Conservation (phyloP, 2,888 invertebrate species). For the Megastigmus dorsalis region DNA sequence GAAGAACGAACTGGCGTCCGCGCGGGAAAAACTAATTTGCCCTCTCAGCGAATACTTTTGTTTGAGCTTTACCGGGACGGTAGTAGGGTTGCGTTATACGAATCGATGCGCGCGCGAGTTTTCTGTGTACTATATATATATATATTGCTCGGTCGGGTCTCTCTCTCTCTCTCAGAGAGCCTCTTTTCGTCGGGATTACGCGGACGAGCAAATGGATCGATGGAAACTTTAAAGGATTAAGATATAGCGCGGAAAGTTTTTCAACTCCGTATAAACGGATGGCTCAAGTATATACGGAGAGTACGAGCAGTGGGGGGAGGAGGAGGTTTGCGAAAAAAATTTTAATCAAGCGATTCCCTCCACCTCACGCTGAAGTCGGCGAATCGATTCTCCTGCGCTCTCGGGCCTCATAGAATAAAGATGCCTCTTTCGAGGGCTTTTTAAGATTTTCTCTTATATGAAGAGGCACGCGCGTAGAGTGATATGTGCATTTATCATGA, state of each 20-base stretch:
- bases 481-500: too few species aligned
- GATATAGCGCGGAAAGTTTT: slow-evolving; percentile 15
- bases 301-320: background rate
- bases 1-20: background rate
- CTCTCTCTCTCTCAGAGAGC: background rate
- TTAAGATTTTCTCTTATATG: too few species aligned
- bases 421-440: background rate
- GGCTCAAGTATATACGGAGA: background rate
- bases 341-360: slow-evolving; percentile 19
- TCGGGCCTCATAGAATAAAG: background rate
- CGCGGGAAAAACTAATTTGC: slow-evolving; percentile 32
- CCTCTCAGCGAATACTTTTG: slow-evolving; percentile 39
- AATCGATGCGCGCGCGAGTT: too few species aligned
- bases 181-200: slow-evolving; percentile 6
- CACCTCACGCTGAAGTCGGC: background rate
- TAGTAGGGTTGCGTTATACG: too few species aligned
- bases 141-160: too few species aligned
- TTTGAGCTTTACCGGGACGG: background rate
- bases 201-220: slow-evolving; percentile 15
- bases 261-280: slow-evolving; percentile 6
- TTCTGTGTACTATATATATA: too few species aligned
- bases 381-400: too few species aligned
- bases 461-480: too few species aligned
- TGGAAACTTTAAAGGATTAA: slow-evolving; percentile 29
- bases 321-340: slow-evolving; percentile 8